These are phyloP conservation scores for Steromphala cineraria DNA, from an alignment of 2,888 invertebrate species.

Conservation along the genomic window DNA sequence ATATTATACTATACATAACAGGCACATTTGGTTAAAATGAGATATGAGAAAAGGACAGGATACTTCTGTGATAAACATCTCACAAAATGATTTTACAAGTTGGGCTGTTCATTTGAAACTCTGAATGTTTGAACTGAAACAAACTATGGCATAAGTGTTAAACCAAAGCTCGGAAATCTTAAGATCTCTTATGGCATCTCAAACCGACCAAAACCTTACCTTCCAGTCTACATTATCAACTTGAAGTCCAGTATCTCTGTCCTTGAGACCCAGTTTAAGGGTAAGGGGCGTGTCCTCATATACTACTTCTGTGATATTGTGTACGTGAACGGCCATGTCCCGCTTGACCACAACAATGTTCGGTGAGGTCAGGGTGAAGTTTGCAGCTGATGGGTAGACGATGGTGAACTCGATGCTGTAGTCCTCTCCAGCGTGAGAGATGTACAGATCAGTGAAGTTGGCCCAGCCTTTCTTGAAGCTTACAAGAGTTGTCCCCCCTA, in stretches of 20 bases:
- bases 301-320: neutral
- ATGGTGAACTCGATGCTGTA: conserved; percentile 61
- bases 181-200: no score
- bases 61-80: no score
- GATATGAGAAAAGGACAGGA: no score
- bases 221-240: conserved; percentile 32
- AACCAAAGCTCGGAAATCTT: no score
- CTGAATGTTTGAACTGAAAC: no score
- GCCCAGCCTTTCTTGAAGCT: conserved; percentile 65
- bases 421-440: conserved; percentile 59
- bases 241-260: conserved; percentile 22
- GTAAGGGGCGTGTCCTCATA: conserved; percentile 20
- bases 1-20: no score
- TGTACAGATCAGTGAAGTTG: conserved; percentile 64
- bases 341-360: neutral
- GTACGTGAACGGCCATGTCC: neutral
- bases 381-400: conserved; percentile 46
- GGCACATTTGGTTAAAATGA: no score
- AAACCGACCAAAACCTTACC: conserved; percentile 21
- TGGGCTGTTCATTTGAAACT: no score
- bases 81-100: no score
- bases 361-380: neutral
- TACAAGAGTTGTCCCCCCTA: conserved; percentile 54
- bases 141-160: no score
- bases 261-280: conserved; percentile 19